Base-by-base conservation (phyloP, 1,140 invertebrate genomes). In the Trichonephila clavipes region DNA sequence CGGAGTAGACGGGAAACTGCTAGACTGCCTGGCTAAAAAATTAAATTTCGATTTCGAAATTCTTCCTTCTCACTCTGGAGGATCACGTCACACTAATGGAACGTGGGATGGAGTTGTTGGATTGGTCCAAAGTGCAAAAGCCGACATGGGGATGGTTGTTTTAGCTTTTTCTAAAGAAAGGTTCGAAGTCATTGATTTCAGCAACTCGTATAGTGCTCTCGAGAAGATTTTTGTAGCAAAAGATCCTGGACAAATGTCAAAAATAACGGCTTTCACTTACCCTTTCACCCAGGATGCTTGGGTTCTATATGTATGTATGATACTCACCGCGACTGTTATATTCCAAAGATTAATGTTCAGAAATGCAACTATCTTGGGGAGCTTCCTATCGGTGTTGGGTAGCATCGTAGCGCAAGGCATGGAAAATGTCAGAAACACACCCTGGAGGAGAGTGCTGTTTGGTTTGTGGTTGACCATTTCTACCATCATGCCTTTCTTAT, bases 21-120 rank as follows among this genome's bases (percentile, higher is more conserved):
- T 85, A 1, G 12, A 58, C 12, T 85, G 83, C 59, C 8, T 89
- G 0, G 28, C 66, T 14, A n/a, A 89, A 58, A 64, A 89, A 14
- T 16, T 89, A 21, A 66, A 72, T 24, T 89, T 89, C 24, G 8
- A 89, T 19, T 51, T 18, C 28, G 44, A 72, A 28, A 18, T 72
- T 24, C 14, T 69, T 2, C 6, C 16, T 6, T 40, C 88, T 3
- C 21, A 19, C 3, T 51, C 82, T 91, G 72, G 59, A 58, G 89
- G 58, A 2, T 34, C 51, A n/a, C 7, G 34, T 19, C 8, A 59
- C 8, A 12, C 4, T 10, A 62, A 91, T 64, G 89, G 89, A 34
- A 61, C 40, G 6, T 91, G 72, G 72, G 19, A 24, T 21, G 89
- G 89, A 8, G 62, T 91, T 4, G 62, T 91, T n/a, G 89, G 89